Conservation (phyloP, 2,113 vertebrate species). For the Pachycephala philippinensis region DNA sequence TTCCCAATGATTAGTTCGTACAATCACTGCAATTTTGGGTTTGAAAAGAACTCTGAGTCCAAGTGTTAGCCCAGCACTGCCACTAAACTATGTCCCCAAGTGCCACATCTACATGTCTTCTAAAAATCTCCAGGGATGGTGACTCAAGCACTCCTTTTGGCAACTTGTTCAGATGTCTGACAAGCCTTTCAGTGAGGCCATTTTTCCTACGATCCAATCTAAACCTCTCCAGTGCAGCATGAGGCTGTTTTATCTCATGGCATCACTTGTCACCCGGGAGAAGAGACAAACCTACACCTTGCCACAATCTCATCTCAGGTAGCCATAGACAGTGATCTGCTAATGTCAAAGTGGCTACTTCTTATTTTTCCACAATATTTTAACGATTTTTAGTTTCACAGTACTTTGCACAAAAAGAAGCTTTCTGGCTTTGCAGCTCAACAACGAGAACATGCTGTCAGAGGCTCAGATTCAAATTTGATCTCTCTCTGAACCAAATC, state of each 20-base stretch:
- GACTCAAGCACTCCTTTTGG: neutral
- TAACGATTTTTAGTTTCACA: neutral
- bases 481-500: neutral
- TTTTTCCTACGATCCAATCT: neutral
- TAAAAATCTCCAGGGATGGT: neutral
- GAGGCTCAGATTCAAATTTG: neutral
- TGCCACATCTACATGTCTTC: neutral
- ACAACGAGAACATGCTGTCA: neutral
- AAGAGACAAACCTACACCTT: neutral
- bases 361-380: neutral
- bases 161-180: neutral
- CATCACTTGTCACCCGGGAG: neutral
- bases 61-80: neutral
- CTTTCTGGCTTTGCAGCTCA: neutral
- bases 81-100: neutral
- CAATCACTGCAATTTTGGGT: neutral
- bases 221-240: neutral
- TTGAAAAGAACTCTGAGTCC: neutral
- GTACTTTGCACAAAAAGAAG: neutral
- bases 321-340: neutral
- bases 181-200: neutral
- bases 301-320: neutral
- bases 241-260: accelerated
- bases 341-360: neutral
- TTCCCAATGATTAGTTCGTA: neutral